Conservation (phyloP, 2,888 invertebrate species). For the Hirtodrosophila duncani region DNA sequence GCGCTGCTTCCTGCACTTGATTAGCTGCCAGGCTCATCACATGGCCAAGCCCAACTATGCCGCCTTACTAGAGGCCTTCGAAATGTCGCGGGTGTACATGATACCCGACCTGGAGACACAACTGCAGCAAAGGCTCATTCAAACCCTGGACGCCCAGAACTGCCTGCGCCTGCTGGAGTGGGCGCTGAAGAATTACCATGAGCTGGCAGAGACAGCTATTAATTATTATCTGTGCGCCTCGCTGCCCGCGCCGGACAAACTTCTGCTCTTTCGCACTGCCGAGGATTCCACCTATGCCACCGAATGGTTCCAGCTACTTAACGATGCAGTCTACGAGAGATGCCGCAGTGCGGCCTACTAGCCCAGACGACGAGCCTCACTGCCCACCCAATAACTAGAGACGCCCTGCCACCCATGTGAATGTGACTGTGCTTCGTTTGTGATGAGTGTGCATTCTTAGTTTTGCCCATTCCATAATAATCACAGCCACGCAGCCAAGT, state of each 20-base stretch:
- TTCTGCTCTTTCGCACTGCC: slow-evolving; percentile 74
- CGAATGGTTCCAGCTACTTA: slow-evolving; percentile 78
- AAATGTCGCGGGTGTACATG: slow-evolving; percentile 77
- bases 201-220: slow-evolving; percentile 77
- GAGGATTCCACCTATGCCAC: slow-evolving; percentile 74
- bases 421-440: too few relatives aligned
- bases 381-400: too few relatives aligned
- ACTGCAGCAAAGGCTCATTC: slow-evolving; percentile 68
- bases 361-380: too few relatives aligned
- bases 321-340: slow-evolving; percentile 75
- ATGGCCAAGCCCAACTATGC: slow-evolving; percentile 61
- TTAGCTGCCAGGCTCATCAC: slow-evolving; percentile 62
- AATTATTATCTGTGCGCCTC: slow-evolving; percentile 76
- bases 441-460: too few relatives aligned
- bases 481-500: too few relatives aligned
- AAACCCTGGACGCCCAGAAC: slow-evolving; percentile 69
- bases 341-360: slow-evolving; percentile 68
- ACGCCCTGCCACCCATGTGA: too few relatives aligned
- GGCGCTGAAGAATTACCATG: slow-evolving; percentile 77
- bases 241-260: slow-evolving; percentile 67
- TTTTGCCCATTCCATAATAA: too few relatives aligned
- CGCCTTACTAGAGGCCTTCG: slow-evolving; percentile 76
- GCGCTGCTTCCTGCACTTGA: slow-evolving; percentile 76
- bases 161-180: slow-evolving; percentile 76
- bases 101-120: slow-evolving; percentile 74